Evolutionary conservation across 2,797 vertebrate genomes (phyloP).

Genomic region (Anniella stebbinsi): DNA sequence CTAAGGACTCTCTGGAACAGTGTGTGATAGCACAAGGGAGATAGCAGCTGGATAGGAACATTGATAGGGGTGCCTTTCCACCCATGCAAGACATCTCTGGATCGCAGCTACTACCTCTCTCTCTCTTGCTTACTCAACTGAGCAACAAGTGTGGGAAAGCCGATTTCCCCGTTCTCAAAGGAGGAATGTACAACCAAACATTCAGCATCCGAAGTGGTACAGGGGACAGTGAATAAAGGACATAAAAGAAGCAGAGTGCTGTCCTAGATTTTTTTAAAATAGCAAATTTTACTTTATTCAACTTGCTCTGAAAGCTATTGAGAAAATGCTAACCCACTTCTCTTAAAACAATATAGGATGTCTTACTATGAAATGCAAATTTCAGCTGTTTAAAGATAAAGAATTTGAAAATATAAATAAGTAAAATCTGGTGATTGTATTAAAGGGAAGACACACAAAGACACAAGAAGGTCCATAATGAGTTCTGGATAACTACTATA

Average conservation of each 20-base stretch:
- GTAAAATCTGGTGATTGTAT: no score
- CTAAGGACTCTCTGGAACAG: background rate
- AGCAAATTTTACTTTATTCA: no score
- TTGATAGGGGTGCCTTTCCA: background rate
- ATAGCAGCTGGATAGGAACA: background rate
- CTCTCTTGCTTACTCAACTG: background rate
- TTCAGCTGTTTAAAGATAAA: no score
- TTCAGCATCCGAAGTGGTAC: background rate
- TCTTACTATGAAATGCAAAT: no score
- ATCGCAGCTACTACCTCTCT: background rate
- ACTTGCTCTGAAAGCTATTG: no score
- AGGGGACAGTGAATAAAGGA: background rate
- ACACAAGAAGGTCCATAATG: no score
- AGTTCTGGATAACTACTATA: no score
- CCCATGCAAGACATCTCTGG: background rate
- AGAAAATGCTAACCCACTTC: no score
- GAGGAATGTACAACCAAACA: background rate
- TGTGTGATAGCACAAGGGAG: background rate
- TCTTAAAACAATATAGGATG: no score
- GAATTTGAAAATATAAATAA: no score
- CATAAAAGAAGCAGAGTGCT: background rate
- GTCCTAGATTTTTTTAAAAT: no score
- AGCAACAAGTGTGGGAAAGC: background rate
- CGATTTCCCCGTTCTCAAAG: background rate
- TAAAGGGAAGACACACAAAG: no score